phyloP scores from a whole-genome alignment of 1,140 invertebrate genomes.

The Palaemon carinicauda region DNA sequence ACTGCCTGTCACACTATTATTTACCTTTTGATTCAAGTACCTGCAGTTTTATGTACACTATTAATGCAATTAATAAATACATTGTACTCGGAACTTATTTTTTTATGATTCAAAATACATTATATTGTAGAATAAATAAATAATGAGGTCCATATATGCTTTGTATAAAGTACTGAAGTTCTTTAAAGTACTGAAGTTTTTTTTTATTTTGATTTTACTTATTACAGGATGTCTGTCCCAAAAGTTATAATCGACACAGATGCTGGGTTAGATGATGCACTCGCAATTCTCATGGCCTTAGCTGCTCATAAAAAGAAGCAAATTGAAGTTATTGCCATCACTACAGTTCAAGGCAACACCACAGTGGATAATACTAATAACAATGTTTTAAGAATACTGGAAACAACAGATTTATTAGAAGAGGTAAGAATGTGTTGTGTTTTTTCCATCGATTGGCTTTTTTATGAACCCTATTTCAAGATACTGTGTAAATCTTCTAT shows the following conservation, averaged over 20 bases:
- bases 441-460: background rate
- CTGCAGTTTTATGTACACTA: no score
- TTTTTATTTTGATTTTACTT: background rate
- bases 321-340: slow-evolving; percentile 71
- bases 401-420: slow-evolving; percentile 66
- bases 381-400: slow-evolving; percentile 72
- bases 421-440: background rate
- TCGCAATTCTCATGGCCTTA: slow-evolving; percentile 71
- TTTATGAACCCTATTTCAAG: background rate
- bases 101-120: no score
- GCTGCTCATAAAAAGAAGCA: slow-evolving; percentile 65
- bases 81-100: no score
- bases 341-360: slow-evolving; percentile 74
- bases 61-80: no score
- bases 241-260: slow-evolving; percentile 71
- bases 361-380: slow-evolving; percentile 69
- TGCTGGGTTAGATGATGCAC: slow-evolving; percentile 74
- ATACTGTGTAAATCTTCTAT: no score
- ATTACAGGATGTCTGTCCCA: slow-evolving; percentile 50
- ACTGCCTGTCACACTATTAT: no score
- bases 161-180: no score
- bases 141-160: no score
- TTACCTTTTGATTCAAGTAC: no score
- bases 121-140: no score
- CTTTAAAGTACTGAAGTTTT: no score